phyloP scores from a whole-genome alignment of 2,888 invertebrate species.

The Folsomia manolachei region DNA sequence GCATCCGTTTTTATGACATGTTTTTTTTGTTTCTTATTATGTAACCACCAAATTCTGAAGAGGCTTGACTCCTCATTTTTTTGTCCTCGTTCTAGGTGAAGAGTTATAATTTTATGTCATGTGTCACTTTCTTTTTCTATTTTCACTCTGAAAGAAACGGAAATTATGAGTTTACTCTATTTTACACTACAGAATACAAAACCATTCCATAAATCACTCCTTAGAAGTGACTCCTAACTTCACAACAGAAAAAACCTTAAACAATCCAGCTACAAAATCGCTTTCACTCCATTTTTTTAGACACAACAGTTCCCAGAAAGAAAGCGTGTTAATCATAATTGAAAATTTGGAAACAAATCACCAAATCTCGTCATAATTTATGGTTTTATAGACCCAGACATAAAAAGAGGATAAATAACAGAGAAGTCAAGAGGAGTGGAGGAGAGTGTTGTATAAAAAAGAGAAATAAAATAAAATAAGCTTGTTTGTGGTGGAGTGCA shows the following conservation, averaged over 20 bases:
- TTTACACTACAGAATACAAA: too few species aligned
- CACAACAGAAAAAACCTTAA: too few species aligned
- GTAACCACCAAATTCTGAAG: too few species aligned
- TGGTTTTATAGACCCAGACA: neutral
- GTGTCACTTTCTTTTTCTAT: neutral
- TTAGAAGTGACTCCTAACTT: neutral
- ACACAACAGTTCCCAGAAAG: neutral
- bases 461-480: neutral
- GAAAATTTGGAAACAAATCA: conserved; percentile 6
- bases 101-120: neutral
- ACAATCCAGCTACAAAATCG: neutral
- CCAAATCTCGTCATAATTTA: neutral
- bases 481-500: neutral
- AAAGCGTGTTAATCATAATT: neutral
- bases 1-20: too few species aligned
- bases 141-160: neutral
- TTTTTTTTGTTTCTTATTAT: too few species aligned
- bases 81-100: too few species aligned
- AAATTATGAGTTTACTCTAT: neutral
- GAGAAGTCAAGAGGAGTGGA: neutral
- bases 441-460: neutral
- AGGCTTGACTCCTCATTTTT: too few species aligned
- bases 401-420: neutral
- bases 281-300: neutral
- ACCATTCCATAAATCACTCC: neutral